Conservation (phyloP, 2,113 vertebrate species). For the Oreamnos americanus region DNA sequence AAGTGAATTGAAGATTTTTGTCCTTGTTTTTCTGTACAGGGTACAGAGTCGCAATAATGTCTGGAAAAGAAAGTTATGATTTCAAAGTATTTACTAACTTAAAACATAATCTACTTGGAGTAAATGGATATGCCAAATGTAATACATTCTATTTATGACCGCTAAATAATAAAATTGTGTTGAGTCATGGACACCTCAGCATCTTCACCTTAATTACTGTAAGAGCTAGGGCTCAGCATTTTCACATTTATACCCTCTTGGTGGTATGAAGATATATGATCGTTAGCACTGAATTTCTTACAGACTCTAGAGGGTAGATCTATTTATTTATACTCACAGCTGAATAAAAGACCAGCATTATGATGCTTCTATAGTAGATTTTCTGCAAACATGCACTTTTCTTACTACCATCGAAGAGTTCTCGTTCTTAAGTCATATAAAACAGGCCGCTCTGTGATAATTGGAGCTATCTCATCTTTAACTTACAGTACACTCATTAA, state of each 20-base stretch:
- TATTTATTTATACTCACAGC: background rate
- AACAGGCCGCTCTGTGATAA: background rate
- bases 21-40: background rate
- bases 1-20: background rate
- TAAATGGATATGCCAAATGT: background rate
- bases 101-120: background rate
- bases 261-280: background rate
- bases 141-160: background rate
- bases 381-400: background rate
- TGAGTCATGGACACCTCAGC: background rate
- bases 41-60: background rate
- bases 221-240: background rate
- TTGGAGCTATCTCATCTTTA: background rate
- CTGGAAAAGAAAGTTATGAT: background rate
- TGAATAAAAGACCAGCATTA: background rate
- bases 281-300: background rate
- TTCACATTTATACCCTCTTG: background rate
- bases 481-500: background rate
- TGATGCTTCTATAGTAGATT: background rate
- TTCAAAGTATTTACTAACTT: constrained; percentile 24
- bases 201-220: background rate
- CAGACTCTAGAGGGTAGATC: background rate
- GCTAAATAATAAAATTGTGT: background rate
- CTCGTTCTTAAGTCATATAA: background rate
- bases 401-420: background rate